Base-by-base conservation (phyloP, 2,797 vertebrate species). In the Atherinosoma microstoma region DNA sequence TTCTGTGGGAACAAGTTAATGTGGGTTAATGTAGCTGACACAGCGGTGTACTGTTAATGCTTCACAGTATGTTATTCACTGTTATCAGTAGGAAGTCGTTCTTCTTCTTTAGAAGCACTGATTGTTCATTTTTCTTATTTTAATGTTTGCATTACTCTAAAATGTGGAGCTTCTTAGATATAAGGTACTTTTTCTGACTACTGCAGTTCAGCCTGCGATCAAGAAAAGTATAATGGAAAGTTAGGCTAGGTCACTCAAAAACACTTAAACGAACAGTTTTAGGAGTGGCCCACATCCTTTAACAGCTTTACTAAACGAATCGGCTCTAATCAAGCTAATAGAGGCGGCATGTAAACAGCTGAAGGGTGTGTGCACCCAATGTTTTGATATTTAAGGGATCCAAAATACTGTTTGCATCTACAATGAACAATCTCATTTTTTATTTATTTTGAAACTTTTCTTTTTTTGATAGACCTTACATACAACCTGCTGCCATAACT, bases 21-120 rank as follows among this genome's bases (percentile, higher is more conserved):
- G 24, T 27, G 24, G 24, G 69, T 84, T 70, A 16, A 71, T 86
- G 85, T 91, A 90, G 88, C 72, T 68, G 73, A 82, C 58, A 67
- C 75, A 64, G 68, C 74, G 78, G 73, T 81, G 70, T 82, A 64
- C 69, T 78, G 73, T 75, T 73, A 56, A 35, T 42, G 72, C 56
- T 73, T 86, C 66, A 56, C 27, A 16, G 53, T 54, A 57, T 78
- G 67, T 66, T 71, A 77, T 65, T 82, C 58, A 73, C 60, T 74
- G 49, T 64, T 83, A 67, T 65, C 49, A 71, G 77, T 61, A 76
- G 58, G 58, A 73, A 76, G 47, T 58, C 27, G 59, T 67, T 38
- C 18, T 81, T 65, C 38, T 35, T 42, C 29, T 76, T 49, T 47
- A 58, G 59, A 73, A 73, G 29, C 60, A 62, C 58, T 58, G 56